Percentiles rank a stretch among this genome's conserved stretches.
phyloP scores from a whole-genome alignment of 2,888 invertebrate genomes.

The Imbricaverruca yamaguchii region DNA sequence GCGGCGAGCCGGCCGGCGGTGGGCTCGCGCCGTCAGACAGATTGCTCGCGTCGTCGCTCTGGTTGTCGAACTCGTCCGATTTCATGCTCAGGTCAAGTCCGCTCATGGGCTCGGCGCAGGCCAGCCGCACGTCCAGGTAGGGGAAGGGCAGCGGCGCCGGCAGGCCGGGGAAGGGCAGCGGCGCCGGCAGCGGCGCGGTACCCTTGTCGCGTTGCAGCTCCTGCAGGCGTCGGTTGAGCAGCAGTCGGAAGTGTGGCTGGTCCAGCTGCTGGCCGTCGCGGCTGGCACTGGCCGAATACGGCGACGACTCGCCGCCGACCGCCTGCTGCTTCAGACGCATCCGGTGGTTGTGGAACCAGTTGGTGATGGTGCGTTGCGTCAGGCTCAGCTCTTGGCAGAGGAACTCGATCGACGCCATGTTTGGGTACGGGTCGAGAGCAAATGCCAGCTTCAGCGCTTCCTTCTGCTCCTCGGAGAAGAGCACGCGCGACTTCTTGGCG shows the following conservation, averaged over 20 bases:
- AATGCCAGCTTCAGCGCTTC: constrained; percentile 91
- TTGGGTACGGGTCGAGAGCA: constrained; percentile 93
- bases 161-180: constrained; percentile 48
- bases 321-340: constrained; percentile 81
- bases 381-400: constrained; percentile 83
- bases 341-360: constrained; percentile 99
- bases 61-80: constrained; percentile 59
- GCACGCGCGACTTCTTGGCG: constrained; percentile 88
- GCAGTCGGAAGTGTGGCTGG: constrained; percentile 80
- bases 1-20: constrained; percentile 11
- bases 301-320: constrained; percentile 27
- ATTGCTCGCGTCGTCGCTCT: constrained; percentile 13
- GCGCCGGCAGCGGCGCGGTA: constrained; percentile 28
- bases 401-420: constrained; percentile 91
- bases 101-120: constrained; percentile 55
- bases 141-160: constrained; percentile 49
- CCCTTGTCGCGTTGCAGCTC: constrained; percentile 69
- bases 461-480: constrained; percentile 97
- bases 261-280: constrained; percentile 53
- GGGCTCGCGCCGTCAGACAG: not conserved
- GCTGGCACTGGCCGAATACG: constrained; percentile 27
- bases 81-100: constrained; percentile 78
- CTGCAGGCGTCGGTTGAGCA: constrained; percentile 78
- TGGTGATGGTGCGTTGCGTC: constrained; percentile 92
- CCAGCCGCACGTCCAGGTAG: not conserved